Evolutionary conservation across 2,888 invertebrate species (phyloP).

Genomic region (Melitaea athalia): DNA sequence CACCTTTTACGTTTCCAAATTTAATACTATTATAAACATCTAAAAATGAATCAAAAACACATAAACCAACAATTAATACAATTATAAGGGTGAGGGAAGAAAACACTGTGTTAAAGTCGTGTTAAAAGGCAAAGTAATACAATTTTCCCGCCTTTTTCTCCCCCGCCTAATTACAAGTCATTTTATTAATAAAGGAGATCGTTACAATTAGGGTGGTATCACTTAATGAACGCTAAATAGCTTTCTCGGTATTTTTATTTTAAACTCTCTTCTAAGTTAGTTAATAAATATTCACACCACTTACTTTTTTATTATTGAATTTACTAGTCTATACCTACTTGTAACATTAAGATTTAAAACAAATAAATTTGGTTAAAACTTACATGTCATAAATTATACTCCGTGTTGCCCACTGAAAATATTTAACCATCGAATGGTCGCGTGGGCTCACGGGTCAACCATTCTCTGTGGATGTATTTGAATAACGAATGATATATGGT

Average conservation of each 20-base stretch:
- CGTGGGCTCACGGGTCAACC: constrained; percentile 80
- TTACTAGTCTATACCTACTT: background rate
- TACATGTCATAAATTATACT: constrained; percentile 71
- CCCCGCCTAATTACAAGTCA: constrained; percentile 76
- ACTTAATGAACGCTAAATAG: constrained; percentile 50
- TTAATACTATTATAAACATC: background rate
- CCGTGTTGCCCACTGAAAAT: constrained; percentile 76
- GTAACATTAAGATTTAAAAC: background rate
- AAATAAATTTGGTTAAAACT: constrained; percentile 46
- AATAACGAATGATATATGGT: constrained; percentile 81
- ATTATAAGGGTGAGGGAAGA: constrained; percentile 69
- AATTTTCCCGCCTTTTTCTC: constrained; percentile 77
- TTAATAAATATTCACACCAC: constrained; percentile 37
- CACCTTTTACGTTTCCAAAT: background rate
- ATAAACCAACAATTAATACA: constrained; percentile 75
- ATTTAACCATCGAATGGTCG: constrained; percentile 79
- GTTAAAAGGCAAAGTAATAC: constrained; percentile 71
- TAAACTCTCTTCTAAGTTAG: constrained; percentile 25
- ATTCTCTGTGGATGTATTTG: constrained; percentile 76
- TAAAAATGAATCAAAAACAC: constrained; percentile 58
- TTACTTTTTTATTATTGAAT: constrained; percentile 18
- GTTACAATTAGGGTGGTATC: constrained; percentile 67
- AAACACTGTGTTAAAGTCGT: constrained; percentile 70
- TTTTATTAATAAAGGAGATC: constrained; percentile 77
- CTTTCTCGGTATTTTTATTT: constrained; percentile 44